phyloP scores from a whole-genome alignment of 2,888 invertebrate genomes.

The Metallyticus violacea region DNA sequence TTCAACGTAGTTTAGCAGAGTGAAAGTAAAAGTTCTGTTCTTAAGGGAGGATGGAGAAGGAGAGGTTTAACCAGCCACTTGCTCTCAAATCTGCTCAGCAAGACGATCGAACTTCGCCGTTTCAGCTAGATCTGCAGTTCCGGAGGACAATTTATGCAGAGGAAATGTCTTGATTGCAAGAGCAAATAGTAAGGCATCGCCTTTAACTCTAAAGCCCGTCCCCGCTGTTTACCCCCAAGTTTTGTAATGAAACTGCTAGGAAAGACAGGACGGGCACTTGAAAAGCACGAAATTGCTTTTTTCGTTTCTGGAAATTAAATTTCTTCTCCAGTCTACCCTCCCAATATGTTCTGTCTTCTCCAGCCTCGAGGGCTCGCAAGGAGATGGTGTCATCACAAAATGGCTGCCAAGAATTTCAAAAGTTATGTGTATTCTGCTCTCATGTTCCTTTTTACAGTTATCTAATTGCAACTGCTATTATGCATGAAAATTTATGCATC shows the following conservation, averaged over 20 bases:
- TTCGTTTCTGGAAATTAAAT: background rate
- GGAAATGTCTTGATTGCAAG: background rate
- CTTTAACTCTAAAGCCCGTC: background rate
- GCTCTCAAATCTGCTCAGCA: too few species aligned
- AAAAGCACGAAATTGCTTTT: background rate
- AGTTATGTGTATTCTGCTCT: too few species aligned
- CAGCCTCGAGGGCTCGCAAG: background rate
- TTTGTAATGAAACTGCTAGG: background rate
- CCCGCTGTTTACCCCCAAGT: background rate
- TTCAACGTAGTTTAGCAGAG: too few species aligned
- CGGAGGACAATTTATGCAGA: background rate
- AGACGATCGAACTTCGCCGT: background rate
- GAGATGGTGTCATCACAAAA: background rate
- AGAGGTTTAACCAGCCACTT: too few species aligned
- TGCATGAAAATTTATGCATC: too few species aligned
- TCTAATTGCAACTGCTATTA: too few species aligned
- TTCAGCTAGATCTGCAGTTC: background rate
- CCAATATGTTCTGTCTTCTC: background rate
- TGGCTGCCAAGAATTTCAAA: too few species aligned
- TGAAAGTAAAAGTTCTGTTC: too few species aligned
- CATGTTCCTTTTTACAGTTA: too few species aligned
- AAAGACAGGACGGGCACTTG: background rate
- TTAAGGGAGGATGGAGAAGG: too few species aligned
- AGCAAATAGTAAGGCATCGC: background rate
- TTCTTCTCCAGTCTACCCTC: background rate